Evolutionary conservation across 1,140 invertebrate species (phyloP), one percentile per base, ranked within the genome.

Genomic region (Eumeta japonica): DNA sequence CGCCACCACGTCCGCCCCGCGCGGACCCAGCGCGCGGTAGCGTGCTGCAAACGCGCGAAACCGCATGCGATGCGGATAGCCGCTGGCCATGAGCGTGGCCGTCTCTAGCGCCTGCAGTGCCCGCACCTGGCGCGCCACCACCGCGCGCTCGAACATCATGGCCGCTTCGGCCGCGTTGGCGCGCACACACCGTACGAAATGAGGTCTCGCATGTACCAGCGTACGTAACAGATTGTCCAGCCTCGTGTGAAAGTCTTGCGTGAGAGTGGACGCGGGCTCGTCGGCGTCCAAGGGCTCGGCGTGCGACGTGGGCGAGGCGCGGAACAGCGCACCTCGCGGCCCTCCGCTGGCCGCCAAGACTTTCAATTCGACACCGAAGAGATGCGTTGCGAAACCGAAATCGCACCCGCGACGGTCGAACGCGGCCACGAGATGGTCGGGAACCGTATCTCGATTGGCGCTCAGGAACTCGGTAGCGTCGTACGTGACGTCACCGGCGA

Each of bases 51-150:
- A 97, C n/a, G 90, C 89, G 65, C 92, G 93, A 67, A 94, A 96
- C 16, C 92, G 80, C 90, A 96, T 94, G 45, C 94, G 81, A 71
- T 97, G 93, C 3, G 93, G 92, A 66, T 91, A 94, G 7, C 92
- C 88, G 46, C 86, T 86, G 11, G 92, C 92, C 92, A 96, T 96
- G 17, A 97, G 72, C 67, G 94, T 94, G 11, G 94, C 91, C 16
- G 94, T 96, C 76, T 96, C 92, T 13, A 95, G 73, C n/a, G 95
- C 85, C 76, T 96, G 93, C 17, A 97, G 77, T 1, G 92, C 90
- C 16, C 92, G 79, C 41, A 96, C 88, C 78, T 97, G 89, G 3
- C 68, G 56, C 55, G 92, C 88, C 10, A 94, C 88, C 1, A 85
- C 83, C 11, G 80, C 76, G 19, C 90, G 79, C 56, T 94, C 91